Conservation (phyloP, 2,113 vertebrate species). For the Dasyornis broadbenti region DNA sequence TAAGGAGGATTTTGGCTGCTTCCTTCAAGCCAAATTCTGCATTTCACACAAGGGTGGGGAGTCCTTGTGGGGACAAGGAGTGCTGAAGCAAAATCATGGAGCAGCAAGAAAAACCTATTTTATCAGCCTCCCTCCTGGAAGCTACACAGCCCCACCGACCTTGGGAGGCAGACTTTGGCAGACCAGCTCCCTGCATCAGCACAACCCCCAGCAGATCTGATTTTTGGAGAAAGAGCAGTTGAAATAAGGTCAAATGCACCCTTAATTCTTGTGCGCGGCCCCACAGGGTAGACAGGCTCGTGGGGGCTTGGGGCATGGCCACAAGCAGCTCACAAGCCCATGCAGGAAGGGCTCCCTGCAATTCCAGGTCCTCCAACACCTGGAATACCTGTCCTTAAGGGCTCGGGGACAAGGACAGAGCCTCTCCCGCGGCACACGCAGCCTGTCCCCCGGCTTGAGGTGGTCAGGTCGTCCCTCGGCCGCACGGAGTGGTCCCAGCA, state of each 20-base stretch:
- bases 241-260: neutral
- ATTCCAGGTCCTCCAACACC: neutral
- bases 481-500: neutral
- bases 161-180: neutral
- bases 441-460: rapidly evolving
- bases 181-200: neutral
- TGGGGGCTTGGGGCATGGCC: neutral
- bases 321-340: neutral
- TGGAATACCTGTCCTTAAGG: neutral
- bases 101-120: neutral
- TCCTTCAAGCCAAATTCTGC: neutral
- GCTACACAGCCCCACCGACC: neutral
- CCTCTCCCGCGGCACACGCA: rapidly evolving
- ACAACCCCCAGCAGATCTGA: neutral
- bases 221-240: neutral
- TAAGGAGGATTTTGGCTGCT: neutral
- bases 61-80: neutral
- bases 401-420: neutral
- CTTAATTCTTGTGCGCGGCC: neutral
- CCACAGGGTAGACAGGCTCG: neutral
- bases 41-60: neutral
- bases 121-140: neutral
- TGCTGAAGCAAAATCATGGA: neutral
- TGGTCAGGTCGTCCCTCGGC: neutral
- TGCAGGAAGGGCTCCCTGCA: neutral